These are phyloP conservation scores for Tachycineta bicolor DNA, from an alignment of 2,113 vertebrate genomes.

Conservation along the genomic window DNA sequence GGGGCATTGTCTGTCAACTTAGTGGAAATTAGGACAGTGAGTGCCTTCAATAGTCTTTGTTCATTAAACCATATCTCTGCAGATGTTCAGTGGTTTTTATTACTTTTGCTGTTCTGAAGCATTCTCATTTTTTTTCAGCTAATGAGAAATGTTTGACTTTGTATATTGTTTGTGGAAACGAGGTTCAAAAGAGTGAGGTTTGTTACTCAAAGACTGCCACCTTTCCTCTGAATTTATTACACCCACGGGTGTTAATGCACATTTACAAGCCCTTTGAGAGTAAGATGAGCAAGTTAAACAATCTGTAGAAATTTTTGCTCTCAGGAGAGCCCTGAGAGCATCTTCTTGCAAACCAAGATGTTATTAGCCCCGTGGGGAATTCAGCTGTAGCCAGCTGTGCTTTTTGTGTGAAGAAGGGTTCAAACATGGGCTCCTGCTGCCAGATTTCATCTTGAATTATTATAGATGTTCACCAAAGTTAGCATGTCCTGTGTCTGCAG, in stretches of 20 bases:
- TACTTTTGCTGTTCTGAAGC: constrained; percentile 62
- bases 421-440: accelerated
- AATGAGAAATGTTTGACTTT: constrained; percentile 42
- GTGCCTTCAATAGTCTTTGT: constrained; percentile 78
- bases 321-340: neutral
- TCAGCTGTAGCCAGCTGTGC: neutral
- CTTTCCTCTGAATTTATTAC: constrained; percentile 9
- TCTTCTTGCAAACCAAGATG: neutral
- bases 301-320: neutral
- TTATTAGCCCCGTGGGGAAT: neutral
- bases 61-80: constrained; percentile 79
- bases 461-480: neutral
- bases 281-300: neutral
- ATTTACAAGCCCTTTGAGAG: neutral
- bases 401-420: neutral
- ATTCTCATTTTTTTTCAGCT: constrained; percentile 43
- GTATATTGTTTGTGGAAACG: neutral
- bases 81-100: constrained; percentile 75
- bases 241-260: neutral
- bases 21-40: constrained; percentile 78
- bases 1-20: constrained; percentile 79
- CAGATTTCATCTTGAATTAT: neutral
- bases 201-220: constrained; percentile 5
- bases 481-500: neutral
- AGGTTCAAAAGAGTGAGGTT: constrained; percentile 13